Base-by-base conservation (phyloP, 2,888 invertebrate species). In the Arctia plantaginis region DNA sequence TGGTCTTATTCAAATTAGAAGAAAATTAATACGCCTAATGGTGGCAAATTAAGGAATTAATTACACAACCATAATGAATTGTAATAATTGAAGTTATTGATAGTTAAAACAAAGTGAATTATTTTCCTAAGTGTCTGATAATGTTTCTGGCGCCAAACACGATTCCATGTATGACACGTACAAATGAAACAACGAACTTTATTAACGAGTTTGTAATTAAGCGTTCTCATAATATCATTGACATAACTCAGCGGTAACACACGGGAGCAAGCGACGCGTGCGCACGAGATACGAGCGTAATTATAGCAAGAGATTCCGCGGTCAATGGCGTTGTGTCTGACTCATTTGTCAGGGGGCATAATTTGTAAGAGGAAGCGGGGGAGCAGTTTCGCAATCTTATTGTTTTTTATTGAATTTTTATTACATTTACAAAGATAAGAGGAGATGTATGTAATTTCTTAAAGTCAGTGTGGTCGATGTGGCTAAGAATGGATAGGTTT, bases 251-350 rank as follows among this genome's bases (percentile, higher is more conserved):
- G 72, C 33, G 64, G 84, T 82, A 81, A 76, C 73, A 77, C 69
- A 74, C 77, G 80, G 78, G 75, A 82, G 82, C 75, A 78, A 72
- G 65, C 59, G 66, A 18, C 70, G 71, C 72, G 41, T 77, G 80
- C 84, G 86, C 86, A 83, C 82, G 88, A 90, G 89, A 91, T 90
- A 83, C 77, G 80, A 85, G 84, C 85, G 88, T 88, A 87, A 86
- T 80, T 78, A 80, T 75, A 80, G 78, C 51, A 82, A 82, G 82
- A 89, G 87, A 89, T 87, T 86, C 86, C 84, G 83, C 90, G 92
- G 92, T 91, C 93, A 92, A 90, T 90, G 93, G 85, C 92, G 86
- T 84, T 71, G 79, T 3, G 70, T 13, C 62, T 92, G 92, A 92
- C 20, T 85, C 85, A 85, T 76, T 27, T 30, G 70, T 13, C 75